phyloP scores from a whole-genome alignment of 2,113 vertebrate genomes.

The Osmerus mordax region DNA sequence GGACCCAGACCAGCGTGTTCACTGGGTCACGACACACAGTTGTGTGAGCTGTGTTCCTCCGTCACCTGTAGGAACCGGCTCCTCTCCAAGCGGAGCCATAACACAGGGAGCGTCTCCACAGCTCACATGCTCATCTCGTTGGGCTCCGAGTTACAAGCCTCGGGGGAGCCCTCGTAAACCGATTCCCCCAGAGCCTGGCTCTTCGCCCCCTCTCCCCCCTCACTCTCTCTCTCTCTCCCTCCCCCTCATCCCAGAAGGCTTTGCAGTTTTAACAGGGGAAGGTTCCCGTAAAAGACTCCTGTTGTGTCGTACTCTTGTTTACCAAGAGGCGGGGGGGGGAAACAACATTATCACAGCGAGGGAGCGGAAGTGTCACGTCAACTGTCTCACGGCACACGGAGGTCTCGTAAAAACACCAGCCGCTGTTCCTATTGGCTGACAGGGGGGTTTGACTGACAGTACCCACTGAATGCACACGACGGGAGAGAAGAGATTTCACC shows the following conservation, averaged over 20 bases:
- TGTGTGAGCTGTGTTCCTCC: not conserved
- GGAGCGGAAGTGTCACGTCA: not conserved
- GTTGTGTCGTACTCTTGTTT: not conserved
- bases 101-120: not conserved
- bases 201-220: not conserved
- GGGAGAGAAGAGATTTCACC: too few species aligned
- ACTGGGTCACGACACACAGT: not conserved
- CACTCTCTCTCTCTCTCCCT: not conserved
- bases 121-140: slow-evolving; percentile 2
- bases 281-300: not conserved
- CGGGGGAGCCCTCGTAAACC: slow-evolving; percentile 1
- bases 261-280: not conserved
- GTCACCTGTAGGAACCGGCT: not conserved
- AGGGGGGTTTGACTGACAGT: not conserved
- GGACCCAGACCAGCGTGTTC: too few species aligned
- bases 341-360: not conserved
- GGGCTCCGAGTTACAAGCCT: not conserved
- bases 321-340: not conserved
- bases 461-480: not conserved
- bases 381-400: not conserved
- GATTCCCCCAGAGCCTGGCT: not conserved
- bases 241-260: not conserved
- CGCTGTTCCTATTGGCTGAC: not conserved
- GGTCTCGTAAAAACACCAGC: slow-evolving; percentile 1
- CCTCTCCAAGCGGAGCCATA: not conserved